These are phyloP conservation scores for Apus apus DNA, from an alignment of 2,113 vertebrate genomes.

Conservation along the genomic window DNA sequence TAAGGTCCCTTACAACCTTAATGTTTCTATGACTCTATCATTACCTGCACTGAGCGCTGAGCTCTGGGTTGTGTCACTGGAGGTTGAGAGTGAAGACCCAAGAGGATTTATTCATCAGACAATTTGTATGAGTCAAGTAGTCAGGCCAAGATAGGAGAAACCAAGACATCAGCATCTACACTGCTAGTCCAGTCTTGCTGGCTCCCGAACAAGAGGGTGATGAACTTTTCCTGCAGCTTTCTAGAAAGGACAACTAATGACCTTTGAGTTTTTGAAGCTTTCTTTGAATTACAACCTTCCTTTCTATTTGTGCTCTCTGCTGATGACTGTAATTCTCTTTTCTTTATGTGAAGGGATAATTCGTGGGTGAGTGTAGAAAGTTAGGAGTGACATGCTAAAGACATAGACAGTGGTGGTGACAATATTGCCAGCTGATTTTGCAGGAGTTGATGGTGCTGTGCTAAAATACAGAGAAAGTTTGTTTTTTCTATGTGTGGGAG, in stretches of 20 bases:
- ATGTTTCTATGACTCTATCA: too few relatives aligned
- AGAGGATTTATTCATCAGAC: not conserved
- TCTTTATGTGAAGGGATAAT: slow-evolving; percentile 19
- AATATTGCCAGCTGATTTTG: not conserved
- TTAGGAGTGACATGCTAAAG: not conserved
- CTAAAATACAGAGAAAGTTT: not conserved
- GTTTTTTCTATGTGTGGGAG: not conserved
- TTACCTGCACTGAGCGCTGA: not conserved
- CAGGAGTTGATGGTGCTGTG: not conserved
- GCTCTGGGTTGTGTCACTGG: not conserved
- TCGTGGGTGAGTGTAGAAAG: not conserved
- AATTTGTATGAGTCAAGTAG: not conserved
- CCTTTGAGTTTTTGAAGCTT: not conserved
- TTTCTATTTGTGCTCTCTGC: not conserved
- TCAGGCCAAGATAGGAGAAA: not conserved
- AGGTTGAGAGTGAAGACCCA: not conserved
- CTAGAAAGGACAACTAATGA: not conserved
- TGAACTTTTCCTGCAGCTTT: not conserved
- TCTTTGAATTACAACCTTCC: not conserved
- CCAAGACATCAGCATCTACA: not conserved
- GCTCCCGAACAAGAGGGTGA: not conserved
- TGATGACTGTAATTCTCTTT: slow-evolving; percentile 26
- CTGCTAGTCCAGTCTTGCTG: not conserved
- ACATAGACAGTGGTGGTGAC: not conserved
- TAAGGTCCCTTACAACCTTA: too few relatives aligned